Base-by-base conservation (phyloP, 2,113 vertebrate species). In the Phrynosoma platyrhinos region DNA sequence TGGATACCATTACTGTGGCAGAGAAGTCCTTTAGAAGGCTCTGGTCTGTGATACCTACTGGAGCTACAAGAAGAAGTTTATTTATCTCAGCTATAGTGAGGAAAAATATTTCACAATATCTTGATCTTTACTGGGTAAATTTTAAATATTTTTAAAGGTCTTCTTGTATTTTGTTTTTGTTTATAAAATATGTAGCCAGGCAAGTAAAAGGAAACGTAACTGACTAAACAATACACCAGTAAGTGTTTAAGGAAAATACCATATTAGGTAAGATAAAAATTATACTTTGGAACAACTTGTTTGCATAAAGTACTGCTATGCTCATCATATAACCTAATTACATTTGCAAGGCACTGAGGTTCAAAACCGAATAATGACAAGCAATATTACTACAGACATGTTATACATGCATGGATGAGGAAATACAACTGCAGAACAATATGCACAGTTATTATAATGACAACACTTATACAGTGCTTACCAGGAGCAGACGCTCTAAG, bases 1-100 rank as follows among this genome's bases (percentile, higher is more conserved):
- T 88, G 88, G 91, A 85, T 71, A 88, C 94, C 42, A 92, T 66
- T 84, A 82, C 91, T 86, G 84, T 0, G 87, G 88, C 62, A 82
- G 94, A 79, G 85, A 96, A 95, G 64, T 96, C 95, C 87, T 94
- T 95, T 40, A 89, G 79, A 87, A 96, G 92, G 86, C 94, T 96
- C 90, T 96, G 96, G 90, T 98, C 98, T 21, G 96, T 96, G 89
- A 97, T 96, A 92, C 98, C 97, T 93, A 96, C 79, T 0, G 97
- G 97, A 93, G 98, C 98, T 99, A 82, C 88, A n/a, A 74, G 25
- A 95, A 91, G 53, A 64, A 40, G 9, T 88, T 91, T 47, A 40
- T 14, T 87, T 87, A 83, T 64, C 20, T 85, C 20, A 9, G 6
- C 6, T 40, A 88, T 93, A 68, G 14, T 53, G 87, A 40, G 3